A percentile compares a stretch with the other conserved stretches of the same genome.
Evolutionary conservation across 92 coral and sea anemone species (phyloP).

Genomic region (Isaurus tuberculatus): DNA sequence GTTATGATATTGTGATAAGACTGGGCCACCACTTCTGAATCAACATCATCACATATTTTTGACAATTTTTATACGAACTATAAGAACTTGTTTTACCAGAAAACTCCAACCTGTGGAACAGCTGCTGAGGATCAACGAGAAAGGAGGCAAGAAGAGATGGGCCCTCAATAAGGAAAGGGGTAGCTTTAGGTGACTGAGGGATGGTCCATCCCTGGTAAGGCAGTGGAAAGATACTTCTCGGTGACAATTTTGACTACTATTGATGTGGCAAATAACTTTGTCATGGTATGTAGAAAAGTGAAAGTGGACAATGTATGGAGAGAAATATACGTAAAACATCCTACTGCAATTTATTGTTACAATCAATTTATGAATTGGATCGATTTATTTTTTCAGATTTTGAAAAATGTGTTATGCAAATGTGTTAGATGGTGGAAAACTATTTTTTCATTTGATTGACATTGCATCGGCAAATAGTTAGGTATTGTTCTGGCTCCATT

Average conservation of each 20-base stretch:
- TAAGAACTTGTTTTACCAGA: not conserved
- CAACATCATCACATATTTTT: conserved; percentile 72
- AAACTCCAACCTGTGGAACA: conserved; percentile 36
- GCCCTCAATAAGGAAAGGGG: not conserved
- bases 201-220: not conserved
- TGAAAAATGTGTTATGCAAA: conserved; percentile 8
- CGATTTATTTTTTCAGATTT: conserved; percentile 37
- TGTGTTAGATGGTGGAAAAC: conserved; percentile 53
- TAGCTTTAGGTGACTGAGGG: conserved; percentile 34
- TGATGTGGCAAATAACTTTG: conserved; percentile 40
- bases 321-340: not conserved
- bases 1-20: conserved; percentile 72
- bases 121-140: not conserved
- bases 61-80: conserved; percentile 40
- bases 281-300: conserved; percentile 3
- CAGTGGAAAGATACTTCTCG: conserved; percentile 50
- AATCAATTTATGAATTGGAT: conserved; percentile 42
- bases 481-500: conserved; percentile 26
- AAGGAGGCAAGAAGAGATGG: conserved; percentile 15
- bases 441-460: conserved; percentile 46
- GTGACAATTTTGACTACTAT: conserved; percentile 41
- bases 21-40: conserved; percentile 47
- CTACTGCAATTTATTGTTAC: not conserved
- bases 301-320: conserved; percentile 9
- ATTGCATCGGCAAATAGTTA: conserved; percentile 39